These are phyloP conservation scores for Actenoides lindsayi DNA, from an alignment of 2,113 vertebrate genomes.

Conservation along the genomic window DNA sequence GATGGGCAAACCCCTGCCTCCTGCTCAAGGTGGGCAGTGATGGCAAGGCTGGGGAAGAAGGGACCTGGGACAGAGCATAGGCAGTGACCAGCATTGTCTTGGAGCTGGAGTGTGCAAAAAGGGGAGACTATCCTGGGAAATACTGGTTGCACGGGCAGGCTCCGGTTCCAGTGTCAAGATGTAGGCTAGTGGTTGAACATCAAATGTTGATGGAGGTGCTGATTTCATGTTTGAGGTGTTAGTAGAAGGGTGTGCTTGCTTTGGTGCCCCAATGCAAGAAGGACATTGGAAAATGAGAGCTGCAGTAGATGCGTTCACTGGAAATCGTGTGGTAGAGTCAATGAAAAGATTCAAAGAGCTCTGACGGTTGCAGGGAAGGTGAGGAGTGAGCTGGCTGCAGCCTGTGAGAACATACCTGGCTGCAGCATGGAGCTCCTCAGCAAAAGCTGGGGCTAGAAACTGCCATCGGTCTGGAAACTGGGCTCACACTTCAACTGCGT, in stretches of 20 bases:
- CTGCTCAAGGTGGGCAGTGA: not conserved
- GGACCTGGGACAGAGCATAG: not conserved
- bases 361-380: not conserved
- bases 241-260: not conserved
- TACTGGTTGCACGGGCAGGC: not conserved
- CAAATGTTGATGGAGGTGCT: not conserved
- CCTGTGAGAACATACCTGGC: not conserved
- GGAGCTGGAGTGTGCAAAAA: not conserved
- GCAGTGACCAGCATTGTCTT: accelerated
- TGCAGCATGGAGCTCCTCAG: not conserved
- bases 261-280: not conserved
- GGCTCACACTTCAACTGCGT: not conserved
- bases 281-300: not conserved
- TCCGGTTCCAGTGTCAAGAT: not conserved
- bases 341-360: not conserved
- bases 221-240: not conserved
- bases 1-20: not conserved
- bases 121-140: not conserved
- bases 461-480: not conserved
- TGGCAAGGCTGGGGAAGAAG: not conserved
- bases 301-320: not conserved
- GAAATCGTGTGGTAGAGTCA: not conserved
- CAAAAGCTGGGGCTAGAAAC: not conserved
- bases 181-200: not conserved
- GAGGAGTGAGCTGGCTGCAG: not conserved